Conservation (phyloP, 23 tunicate species). For the Clavelina lepadiformis region DNA sequence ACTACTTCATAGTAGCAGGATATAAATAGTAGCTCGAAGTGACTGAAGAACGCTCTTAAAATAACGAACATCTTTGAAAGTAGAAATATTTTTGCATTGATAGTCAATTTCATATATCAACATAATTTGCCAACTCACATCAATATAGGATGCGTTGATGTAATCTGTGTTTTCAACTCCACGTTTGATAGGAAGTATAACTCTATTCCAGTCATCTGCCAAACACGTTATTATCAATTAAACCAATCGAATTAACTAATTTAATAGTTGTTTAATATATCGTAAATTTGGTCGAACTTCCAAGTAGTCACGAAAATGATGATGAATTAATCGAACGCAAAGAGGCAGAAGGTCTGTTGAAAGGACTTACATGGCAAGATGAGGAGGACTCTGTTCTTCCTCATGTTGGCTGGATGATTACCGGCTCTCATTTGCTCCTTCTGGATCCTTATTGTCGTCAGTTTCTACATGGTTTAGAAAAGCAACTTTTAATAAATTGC, state of each 20-base stretch:
- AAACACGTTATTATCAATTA: not conserved
- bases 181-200: slow-evolving; percentile 56
- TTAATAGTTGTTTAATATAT: too few species aligned
- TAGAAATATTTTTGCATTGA: not conserved
- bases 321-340: slow-evolving; percentile 25
- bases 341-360: too few species aligned
- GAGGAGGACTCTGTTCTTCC: slow-evolving; percentile 80
- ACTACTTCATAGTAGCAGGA: too few species aligned
- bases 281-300: too few species aligned
- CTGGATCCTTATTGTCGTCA: slow-evolving; percentile 85
- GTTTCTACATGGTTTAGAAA: slow-evolving; percentile 40
- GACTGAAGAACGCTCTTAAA: too few species aligned
- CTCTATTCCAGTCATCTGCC: slow-evolving; percentile 95
- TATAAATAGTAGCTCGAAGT: too few species aligned
- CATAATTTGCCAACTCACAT: slow-evolving; percentile 77
- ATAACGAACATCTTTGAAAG: not conserved
- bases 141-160: slow-evolving; percentile 93
- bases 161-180: slow-evolving; percentile 89
- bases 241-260: too few species aligned
- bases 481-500: not conserved
- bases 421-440: slow-evolving; percentile 96
- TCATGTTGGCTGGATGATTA: slow-evolving; percentile 94
- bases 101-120: not conserved
- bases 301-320: slow-evolving; percentile 20
- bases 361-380: slow-evolving; percentile 77